phyloP scores from a whole-genome alignment of 2,888 invertebrate species.

The Tenodera sinensis region DNA sequence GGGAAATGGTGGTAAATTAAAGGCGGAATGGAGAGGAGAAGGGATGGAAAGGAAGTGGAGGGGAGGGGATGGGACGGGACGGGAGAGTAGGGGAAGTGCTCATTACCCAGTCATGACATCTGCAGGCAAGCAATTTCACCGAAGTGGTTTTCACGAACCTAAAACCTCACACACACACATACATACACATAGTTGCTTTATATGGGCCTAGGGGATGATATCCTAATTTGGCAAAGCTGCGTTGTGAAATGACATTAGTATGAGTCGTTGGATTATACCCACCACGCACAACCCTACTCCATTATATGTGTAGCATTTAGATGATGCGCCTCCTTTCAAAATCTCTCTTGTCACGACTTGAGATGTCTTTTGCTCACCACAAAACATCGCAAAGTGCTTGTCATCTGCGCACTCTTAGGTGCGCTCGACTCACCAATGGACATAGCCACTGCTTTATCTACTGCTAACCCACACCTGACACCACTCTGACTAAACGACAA shows the following conservation, averaged over 20 bases:
- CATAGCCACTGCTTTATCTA: too few relatives aligned
- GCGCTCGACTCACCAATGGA: too few relatives aligned
- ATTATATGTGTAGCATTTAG: not conserved
- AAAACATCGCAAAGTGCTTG: too few relatives aligned
- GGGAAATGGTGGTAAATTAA: constrained; percentile 29
- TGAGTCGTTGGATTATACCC: constrained; percentile 18
- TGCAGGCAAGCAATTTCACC: constrained; percentile 47
- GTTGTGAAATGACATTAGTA: constrained; percentile 24
- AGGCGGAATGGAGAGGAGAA: constrained; percentile 34
- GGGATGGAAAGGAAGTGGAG: constrained; percentile 30
- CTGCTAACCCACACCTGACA: too few relatives aligned
- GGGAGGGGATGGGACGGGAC: constrained; percentile 33
- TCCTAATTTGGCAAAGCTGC: constrained; percentile 26
- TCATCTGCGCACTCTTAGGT: too few relatives aligned
- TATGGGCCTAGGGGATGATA: constrained; percentile 25
- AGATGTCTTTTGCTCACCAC: too few relatives aligned
- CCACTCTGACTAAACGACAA: too few relatives aligned
- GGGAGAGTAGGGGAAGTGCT: constrained; percentile 33
- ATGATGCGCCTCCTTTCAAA: not conserved
- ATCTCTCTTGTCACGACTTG: too few relatives aligned
- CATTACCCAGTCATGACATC: constrained; percentile 47
- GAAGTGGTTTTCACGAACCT: constrained; percentile 43
- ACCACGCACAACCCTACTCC: not conserved
- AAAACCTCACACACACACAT: not conserved
- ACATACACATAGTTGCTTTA: constrained; percentile 20